Base-by-base conservation (phyloP, 2,888 invertebrate species). In the Cryptocheilus praepositus region DNA sequence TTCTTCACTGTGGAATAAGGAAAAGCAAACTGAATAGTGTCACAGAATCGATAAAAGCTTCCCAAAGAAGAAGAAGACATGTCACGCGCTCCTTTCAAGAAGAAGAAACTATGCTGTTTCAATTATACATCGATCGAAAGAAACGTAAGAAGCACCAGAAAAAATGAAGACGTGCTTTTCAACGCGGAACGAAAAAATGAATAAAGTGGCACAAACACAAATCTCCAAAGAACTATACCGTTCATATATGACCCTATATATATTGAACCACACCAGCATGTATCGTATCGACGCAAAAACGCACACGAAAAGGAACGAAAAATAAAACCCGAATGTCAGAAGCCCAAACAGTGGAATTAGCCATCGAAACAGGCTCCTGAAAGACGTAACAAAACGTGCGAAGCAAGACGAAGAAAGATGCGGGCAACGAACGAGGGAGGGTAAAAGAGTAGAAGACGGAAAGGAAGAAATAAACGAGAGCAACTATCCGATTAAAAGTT, bases 401-500 rank as follows among this genome's bases (percentile, higher is more conserved):
- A 51, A 18, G 55, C 13, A 22, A 61, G 45, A 45, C 43, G 13
- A n/a, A 43, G 16, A n/a, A 13, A 46, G 15, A 5, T 1, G n/a
- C 13, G 43, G 49, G 15, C 21, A 43, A 55, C 61, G 22, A 16
- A 49, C n/a, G 13, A 28, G 43, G 36, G 13, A 46, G 16, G 43
- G 43, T 51, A 61, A 54, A 16, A n/a, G 58, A 53, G 15, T 4
- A 22, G 22, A 55, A 54, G 46, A 36, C 49, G 21, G 43, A 18
- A 18, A 49, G 51, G 18, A 28, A 19, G n/a, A 49, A 54, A 73
- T 69, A 60, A 73, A 73, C 68, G 69, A 49, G 64, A 43, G 61
- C 61, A 73, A 70, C 72, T 67, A 79, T 77, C 75, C 73, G 80
- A 77, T 80, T 80, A 80, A 80, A 81, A 81, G 74, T 80, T 74